phyloP scores from a whole-genome alignment of 2,888 invertebrate genomes.

The Clusia tigrina region DNA sequence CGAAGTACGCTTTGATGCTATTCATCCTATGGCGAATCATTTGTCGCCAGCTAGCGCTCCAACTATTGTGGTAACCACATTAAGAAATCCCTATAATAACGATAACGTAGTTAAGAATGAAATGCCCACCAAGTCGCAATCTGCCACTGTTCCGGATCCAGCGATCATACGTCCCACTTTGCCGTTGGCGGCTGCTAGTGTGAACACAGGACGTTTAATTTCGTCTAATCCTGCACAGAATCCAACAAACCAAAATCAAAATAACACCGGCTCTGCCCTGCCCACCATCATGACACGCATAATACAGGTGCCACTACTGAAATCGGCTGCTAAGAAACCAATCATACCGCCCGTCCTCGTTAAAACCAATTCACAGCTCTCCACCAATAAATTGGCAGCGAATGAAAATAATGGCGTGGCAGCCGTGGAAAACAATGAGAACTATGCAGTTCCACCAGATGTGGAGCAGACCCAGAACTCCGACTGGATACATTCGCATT shows the following conservation, averaged over 20 bases:
- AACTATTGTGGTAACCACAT: conserved; percentile 38
- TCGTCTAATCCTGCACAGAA: conserved; percentile 26
- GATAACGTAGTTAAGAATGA: conserved; percentile 25
- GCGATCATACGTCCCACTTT: conserved; percentile 34
- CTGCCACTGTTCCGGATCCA: conserved; percentile 19
- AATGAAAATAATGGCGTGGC: conserved; percentile 17
- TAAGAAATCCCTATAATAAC: conserved; percentile 10
- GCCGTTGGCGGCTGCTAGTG: conserved; percentile 23
- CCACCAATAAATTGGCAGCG: conserved; percentile 26
- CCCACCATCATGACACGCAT: conserved; percentile 55
- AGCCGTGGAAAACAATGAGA: conserved; percentile 11
- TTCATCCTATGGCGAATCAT: neutral
- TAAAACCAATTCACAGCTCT: conserved; percentile 47
- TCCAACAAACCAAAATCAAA: conserved; percentile 5
- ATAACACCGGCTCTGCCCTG: conserved; percentile 26
- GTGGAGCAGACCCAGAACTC: conserved; percentile 26
- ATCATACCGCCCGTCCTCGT: conserved; percentile 64
- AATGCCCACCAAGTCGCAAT: conserved; percentile 10
- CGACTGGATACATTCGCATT: conserved; percentile 70
- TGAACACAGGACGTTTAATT: conserved; percentile 34
- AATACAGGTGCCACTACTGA: conserved; percentile 58
- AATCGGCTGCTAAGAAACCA: conserved; percentile 68
- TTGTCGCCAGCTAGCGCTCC: conserved; percentile 27
- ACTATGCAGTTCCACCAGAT: neutral
- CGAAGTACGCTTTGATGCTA: conserved; percentile 37